A percentile compares a stretch with the other conserved stretches of the same genome.
These are phyloP conservation scores for Ectemnius continuus DNA, from an alignment of 2,888 invertebrate genomes.

Conservation along the genomic window DNA sequence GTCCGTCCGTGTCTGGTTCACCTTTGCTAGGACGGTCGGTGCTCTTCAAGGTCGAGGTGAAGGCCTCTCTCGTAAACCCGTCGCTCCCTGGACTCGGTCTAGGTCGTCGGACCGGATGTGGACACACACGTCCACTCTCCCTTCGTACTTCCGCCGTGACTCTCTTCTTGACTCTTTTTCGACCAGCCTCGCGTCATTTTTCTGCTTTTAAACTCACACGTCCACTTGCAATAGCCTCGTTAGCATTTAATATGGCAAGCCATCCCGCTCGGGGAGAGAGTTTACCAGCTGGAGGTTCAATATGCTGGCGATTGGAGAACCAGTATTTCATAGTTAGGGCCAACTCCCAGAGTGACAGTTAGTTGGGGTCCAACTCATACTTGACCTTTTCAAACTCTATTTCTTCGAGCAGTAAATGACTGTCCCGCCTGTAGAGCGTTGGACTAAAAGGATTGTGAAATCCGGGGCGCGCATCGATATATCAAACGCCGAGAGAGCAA, in stretches of 20 bases:
- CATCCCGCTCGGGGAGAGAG: too few species aligned
- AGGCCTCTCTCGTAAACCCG: conserved; percentile 61
- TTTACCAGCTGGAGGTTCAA: too few species aligned
- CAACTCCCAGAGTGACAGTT: too few species aligned
- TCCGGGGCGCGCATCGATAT: conserved; percentile 31
- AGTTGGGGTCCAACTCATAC: conserved; percentile 10
- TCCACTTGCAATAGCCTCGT: too few species aligned
- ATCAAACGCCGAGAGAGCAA: too few species aligned
- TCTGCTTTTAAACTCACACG: background rate
- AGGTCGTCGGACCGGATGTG: conserved; percentile 53
- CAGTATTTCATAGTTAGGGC: too few species aligned
- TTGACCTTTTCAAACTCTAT: conserved; percentile 50
- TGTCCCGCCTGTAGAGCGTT: conserved; percentile 38
- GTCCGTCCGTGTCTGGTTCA: conserved; percentile 56
- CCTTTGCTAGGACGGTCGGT: conserved; percentile 70
- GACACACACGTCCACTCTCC: conserved; percentile 3
- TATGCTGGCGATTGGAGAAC: too few species aligned
- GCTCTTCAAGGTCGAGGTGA: conserved; percentile 72
- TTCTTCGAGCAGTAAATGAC: conserved; percentile 44
- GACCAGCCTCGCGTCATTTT: background rate
- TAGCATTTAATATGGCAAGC: too few species aligned
- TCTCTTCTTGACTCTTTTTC: too few species aligned
- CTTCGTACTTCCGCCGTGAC: background rate
- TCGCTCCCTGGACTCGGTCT: conserved; percentile 60
- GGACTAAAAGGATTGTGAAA: conserved; percentile 47